Evolutionary conservation across 2,113 vertebrate genomes (phyloP), one percentile per base, ranked within the genome.

Genomic region (Synodontis membranacea): DNA sequence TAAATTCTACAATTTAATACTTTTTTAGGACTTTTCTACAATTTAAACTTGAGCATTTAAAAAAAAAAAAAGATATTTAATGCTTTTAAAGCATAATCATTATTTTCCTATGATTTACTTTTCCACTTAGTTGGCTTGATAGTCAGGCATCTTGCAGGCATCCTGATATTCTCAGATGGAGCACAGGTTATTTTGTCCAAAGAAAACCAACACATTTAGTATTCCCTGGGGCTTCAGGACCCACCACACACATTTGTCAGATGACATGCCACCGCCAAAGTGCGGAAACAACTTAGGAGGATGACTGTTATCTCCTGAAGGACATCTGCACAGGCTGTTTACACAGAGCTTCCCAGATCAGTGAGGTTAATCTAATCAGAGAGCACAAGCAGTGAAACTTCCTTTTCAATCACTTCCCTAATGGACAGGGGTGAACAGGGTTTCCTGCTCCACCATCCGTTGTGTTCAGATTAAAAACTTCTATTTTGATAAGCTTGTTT

Each of bases 401-500:
- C 94, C 95, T 95, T 91, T 95, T 94, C 93, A 93, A 91, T 94
- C 91, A 84, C 89, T 92, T 93, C 88, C 89, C 93, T 94, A 94
- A 93, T 93, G 92, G 93, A 93, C 91, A 90, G 75, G 58, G 92
- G 80, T 80, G 93, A 93, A 92, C 94, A 93, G 85, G 91, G 89
- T 92, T 95, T 96, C 94, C 95, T 95, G 92, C 86, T 89, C 92
- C 91, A 89, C 91, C 93, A 88, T 94, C 93, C 94, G 92, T 88
- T 91, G 92, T 23, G 84, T 92, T 92, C 90, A 93, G 87, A 94
- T 87, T 91, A 84, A 92, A 56, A 86, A 81, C 66, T 80, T 70
- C 88, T 94, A 92, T 94, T 95, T 95, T 94, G 95, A 96, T 96
- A 95, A 95, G 84, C 89, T 89, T 89, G 88, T 92, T 94, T 93